phyloP scores from a whole-genome alignment of 2,888 invertebrate genomes.

The Acrobasis consociella region DNA sequence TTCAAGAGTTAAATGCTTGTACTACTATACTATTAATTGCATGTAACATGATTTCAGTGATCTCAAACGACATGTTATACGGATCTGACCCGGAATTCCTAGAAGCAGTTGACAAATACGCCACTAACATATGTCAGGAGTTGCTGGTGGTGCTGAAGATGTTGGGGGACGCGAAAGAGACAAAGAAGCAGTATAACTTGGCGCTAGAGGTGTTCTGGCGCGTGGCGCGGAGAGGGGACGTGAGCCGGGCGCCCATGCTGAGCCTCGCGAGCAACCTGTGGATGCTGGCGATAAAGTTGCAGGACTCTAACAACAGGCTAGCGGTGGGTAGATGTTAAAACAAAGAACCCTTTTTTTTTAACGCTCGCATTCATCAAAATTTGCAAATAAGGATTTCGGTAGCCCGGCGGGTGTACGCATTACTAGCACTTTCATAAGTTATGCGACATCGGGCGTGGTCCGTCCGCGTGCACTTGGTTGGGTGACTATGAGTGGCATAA shows the following conservation, averaged over 20 bases:
- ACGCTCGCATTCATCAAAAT: too few relatives aligned
- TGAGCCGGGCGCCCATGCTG: conserved; percentile 83
- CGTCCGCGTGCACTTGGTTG: too few relatives aligned
- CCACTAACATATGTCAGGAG: conserved; percentile 89
- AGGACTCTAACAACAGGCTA: conserved; percentile 59
- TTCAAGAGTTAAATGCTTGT: too few relatives aligned
- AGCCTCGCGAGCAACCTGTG: conserved; percentile 91
- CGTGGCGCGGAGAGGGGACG: conserved; percentile 85
- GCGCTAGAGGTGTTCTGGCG: conserved; percentile 89
- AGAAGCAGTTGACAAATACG: conserved; percentile 89
- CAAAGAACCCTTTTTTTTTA: neutral
- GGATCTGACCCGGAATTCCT: conserved; percentile 95
- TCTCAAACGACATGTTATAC: conserved; percentile 96
- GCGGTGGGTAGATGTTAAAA: conserved; percentile 49
- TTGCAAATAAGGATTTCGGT: too few relatives aligned
- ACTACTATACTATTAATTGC: neutral
- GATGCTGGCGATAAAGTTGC: conserved; percentile 87
- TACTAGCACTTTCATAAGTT: too few relatives aligned
- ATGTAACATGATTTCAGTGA: conserved; percentile 77
- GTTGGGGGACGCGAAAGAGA: conserved; percentile 85
- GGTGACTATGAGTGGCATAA: too few relatives aligned
- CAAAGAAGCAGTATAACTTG: conserved; percentile 87
- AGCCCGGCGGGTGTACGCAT: too few relatives aligned
- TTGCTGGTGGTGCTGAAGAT: conserved; percentile 86
- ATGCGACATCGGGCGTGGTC: too few relatives aligned